Percentiles rank a stretch among this genome's conserved stretches.
Conservation (phyloP, 1,140 invertebrate genomes). For the Leptoteleia sp. region DNA sequence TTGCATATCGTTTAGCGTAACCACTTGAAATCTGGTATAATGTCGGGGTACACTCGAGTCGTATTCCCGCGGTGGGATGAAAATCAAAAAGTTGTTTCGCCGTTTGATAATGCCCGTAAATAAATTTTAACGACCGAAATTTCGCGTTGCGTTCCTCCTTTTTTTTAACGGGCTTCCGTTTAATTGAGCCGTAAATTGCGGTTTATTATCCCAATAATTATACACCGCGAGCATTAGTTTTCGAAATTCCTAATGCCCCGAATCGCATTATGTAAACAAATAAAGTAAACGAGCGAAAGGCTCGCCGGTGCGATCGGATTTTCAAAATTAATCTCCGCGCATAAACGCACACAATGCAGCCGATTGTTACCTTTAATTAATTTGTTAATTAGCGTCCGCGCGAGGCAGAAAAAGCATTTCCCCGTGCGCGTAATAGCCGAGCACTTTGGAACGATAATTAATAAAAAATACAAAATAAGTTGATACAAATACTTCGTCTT, state of each 20-base stretch:
- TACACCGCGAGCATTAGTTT: conserved; percentile 14
- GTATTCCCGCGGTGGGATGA: neutral
- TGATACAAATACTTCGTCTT: no score
- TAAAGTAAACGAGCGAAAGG: neutral
- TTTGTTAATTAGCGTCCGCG: conserved; percentile 13
- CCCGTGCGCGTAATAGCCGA: neutral
- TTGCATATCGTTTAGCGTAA: conserved; percentile 14
- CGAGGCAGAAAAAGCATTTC: neutral
- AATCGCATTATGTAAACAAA: conserved; percentile 19
- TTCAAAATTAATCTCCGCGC: no score
- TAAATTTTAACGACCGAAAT: conserved; percentile 20
- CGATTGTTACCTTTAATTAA: conserved; percentile 20
- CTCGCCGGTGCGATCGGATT: no score
- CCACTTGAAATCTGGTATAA: conserved; percentile 1
- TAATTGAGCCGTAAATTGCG: conserved; percentile 18
- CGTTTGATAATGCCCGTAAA: conserved; percentile 6
- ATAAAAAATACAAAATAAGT: conserved; percentile 19
- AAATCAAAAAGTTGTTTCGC: conserved; percentile 21
- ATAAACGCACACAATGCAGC: neutral
- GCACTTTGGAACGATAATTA: conserved; percentile 1
- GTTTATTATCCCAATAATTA: conserved; percentile 27
- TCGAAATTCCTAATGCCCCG: conserved; percentile 1
- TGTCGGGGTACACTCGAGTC: neutral
- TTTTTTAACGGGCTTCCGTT: conserved; percentile 19
- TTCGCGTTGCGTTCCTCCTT: neutral